These are phyloP conservation scores for Charaxes varanes DNA, from an alignment of 1,140 invertebrate genomes.

Conservation along the genomic window DNA sequence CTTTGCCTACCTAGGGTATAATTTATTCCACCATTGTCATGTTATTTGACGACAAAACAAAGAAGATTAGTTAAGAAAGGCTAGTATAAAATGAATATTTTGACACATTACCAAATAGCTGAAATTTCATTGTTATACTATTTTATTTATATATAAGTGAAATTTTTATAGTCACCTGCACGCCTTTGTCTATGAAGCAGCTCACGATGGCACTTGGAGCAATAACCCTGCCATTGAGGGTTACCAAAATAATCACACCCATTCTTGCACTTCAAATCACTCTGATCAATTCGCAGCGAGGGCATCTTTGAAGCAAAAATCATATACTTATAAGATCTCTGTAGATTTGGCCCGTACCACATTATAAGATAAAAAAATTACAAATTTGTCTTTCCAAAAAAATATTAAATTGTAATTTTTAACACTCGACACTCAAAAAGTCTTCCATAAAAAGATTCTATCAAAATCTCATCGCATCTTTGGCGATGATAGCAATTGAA, in stretches of 20 bases:
- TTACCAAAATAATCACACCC: constrained; percentile 98
- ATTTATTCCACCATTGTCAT: no score
- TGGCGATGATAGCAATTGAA: constrained; percentile 20
- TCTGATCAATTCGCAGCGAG: constrained; percentile 85
- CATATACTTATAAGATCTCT: constrained; percentile 72
- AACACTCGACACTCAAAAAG: constrained; percentile 43
- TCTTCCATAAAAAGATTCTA: constrained; percentile 31
- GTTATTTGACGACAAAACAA: no score
- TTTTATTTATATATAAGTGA: background rate
- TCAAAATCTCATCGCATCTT: constrained; percentile 44
- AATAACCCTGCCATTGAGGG: constrained; percentile 96
- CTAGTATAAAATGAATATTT: background rate
- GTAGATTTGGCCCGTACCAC: constrained; percentile 67
- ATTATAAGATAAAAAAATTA: constrained; percentile 29
- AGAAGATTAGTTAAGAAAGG: no score
- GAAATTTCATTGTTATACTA: background rate
- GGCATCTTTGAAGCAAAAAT: constrained; percentile 84
- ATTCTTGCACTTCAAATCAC: constrained; percentile 94
- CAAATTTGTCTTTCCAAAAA: background rate
- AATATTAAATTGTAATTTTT: constrained; percentile 22
- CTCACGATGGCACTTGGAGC: constrained; percentile 92
- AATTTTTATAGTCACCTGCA: constrained; percentile 39
- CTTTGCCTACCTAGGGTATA: no score
- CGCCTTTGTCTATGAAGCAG: constrained; percentile 78
- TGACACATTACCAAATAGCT: no score